A percentile compares a stretch with the other conserved stretches of the same genome.
phyloP scores from a whole-genome alignment of 1,140 invertebrate genomes.

The Drosophila arizonae region DNA sequence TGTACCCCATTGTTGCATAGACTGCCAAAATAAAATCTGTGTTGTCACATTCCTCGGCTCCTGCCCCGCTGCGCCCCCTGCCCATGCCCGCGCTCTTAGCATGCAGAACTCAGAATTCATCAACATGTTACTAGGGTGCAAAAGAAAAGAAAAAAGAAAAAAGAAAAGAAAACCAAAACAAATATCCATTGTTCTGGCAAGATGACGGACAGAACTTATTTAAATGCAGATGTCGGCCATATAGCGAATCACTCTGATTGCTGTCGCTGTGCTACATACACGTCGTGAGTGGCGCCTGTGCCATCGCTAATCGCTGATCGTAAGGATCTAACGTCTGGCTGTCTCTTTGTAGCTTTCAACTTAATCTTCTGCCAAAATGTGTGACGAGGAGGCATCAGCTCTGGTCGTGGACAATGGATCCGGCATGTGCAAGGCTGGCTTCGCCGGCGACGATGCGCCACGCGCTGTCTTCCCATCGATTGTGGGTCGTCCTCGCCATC shows the following conservation, averaged over 20 bases:
- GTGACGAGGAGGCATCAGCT: slow-evolving; percentile 93
- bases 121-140: slow-evolving; percentile 71
- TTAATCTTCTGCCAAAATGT: slow-evolving; percentile 79
- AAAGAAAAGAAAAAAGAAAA: slow-evolving; percentile 3
- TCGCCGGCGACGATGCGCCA: slow-evolving; percentile 84
- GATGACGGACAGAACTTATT: slow-evolving; percentile 70
- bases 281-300: slow-evolving; percentile 63
- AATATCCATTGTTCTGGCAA: slow-evolving; percentile 62
- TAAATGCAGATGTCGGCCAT: slow-evolving; percentile 57
- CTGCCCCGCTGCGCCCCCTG: slow-evolving; percentile 13
- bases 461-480: slow-evolving; percentile 90
- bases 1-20: not conserved
- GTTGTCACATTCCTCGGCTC: slow-evolving; percentile 15
- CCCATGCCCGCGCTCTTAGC: slow-evolving; percentile 9
- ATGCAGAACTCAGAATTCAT: slow-evolving; percentile 62
- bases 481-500: slow-evolving; percentile 89
- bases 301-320: not conserved
- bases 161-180: no score
- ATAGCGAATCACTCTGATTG: slow-evolving; percentile 78
- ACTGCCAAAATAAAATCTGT: slow-evolving; percentile 34
- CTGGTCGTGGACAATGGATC: slow-evolving; percentile 95
- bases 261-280: slow-evolving; percentile 77
- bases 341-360: slow-evolving; percentile 40
- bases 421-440: slow-evolving; percentile 94
- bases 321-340: slow-evolving; percentile 41